Base-by-base conservation (phyloP, 2,113 vertebrate species). In the Rhinopomastus cyanomelas region DNA sequence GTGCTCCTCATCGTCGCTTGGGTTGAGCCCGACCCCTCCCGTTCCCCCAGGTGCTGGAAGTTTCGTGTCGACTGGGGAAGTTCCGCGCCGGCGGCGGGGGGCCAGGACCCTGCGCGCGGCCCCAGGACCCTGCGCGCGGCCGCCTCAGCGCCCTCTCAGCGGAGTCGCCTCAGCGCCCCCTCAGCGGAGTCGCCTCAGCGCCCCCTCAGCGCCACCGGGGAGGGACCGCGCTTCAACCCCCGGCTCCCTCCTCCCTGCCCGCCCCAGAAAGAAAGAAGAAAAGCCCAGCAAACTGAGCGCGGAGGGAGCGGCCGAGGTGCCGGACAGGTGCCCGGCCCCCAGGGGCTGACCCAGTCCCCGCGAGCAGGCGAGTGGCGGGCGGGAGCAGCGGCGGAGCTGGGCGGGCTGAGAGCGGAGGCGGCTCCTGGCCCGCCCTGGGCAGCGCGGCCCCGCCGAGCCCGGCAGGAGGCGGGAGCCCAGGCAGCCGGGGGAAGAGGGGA, bases 131-230 rank as follows among this genome's bases (percentile, higher is more conserved):
- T n/a, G n/a, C n/a, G n/a, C n/a, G n/a, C n/a, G n/a, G n/a, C n/a
- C n/a, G n/a, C n/a, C n/a, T n/a, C n/a, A n/a, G n/a, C n/a, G n/a
- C n/a, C n/a, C n/a, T n/a, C n/a, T n/a, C n/a, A n/a, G n/a, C n/a
- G n/a, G n/a, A n/a, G n/a, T n/a, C n/a, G n/a, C n/a, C n/a, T n/a
- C n/a, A 46, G 18, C 1, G 22, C 18, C 8, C 32, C 0, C 30
- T 2, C 48, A 4, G 13, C 0, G 53, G n/a, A 5, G 18, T 37
- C 26, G 2, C 8, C 52, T 0, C 42, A 2, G 27, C n/a, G 3
- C 6, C 39, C 37, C 56, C 48, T 15, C 49, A 1, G 57, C 17
- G 62, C 62, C 23, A 20, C 22, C 64, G 55, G 16, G 29, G 62
- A 29, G 29, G 62, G 39, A 46, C 8, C 19, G 15, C n/a, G 39